Conservation (phyloP, 1,140 invertebrate species). For the Tachypleus tridentatus region DNA sequence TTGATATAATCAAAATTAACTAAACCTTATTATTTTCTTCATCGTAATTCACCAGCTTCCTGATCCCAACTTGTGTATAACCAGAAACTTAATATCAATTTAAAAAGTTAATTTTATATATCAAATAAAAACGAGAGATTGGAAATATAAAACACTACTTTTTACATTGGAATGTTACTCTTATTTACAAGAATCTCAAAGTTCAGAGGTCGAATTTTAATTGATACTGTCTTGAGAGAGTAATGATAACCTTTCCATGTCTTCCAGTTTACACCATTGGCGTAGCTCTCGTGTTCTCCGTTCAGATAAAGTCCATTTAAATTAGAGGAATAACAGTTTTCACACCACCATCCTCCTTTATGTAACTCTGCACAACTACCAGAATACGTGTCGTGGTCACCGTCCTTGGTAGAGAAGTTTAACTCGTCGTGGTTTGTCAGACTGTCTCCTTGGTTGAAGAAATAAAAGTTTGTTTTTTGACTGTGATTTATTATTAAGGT, state of each 20-base stretch:
- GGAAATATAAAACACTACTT: no score
- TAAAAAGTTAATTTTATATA: no score
- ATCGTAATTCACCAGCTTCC: no score
- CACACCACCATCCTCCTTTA: conserved; percentile 35
- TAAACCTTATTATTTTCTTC: no score
- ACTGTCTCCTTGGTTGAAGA: no score
- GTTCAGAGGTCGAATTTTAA: conserved; percentile 29
- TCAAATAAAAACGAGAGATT: no score
- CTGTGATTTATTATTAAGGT: no score
- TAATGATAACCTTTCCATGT: conserved; percentile 33
- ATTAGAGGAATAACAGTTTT: conserved; percentile 30
- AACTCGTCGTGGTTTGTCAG: not conserved
- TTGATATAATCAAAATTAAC: no score
- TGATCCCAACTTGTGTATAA: no score
- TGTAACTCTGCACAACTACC: conserved; percentile 21
- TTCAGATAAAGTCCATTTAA: conserved; percentile 27
- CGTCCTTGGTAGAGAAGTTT: conserved; percentile 1
- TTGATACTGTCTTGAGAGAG: conserved; percentile 31
- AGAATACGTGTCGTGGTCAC: not conserved
- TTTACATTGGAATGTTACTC: no score
- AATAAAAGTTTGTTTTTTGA: no score
- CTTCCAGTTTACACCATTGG: conserved; percentile 33
- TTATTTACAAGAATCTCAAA: not conserved
- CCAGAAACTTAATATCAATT: no score
- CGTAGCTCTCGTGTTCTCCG: conserved; percentile 27